Evolutionary conservation across 2,888 invertebrate species (phyloP).

Genomic region (Girardia tigrina): DNA sequence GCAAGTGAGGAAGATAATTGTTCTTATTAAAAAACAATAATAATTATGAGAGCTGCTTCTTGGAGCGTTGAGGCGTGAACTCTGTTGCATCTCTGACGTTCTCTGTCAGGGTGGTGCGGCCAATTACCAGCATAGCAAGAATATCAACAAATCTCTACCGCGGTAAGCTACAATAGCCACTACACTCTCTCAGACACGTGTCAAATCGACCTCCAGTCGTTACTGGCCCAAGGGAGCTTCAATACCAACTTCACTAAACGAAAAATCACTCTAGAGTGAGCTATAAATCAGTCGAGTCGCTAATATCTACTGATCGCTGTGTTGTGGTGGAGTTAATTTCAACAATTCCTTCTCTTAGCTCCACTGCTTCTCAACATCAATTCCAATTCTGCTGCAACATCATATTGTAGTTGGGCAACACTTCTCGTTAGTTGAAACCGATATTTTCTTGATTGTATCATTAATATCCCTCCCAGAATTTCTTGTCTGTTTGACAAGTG

Average conservation of each 20-base stretch:
- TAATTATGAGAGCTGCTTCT: slow-evolving; percentile 23
- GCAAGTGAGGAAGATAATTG: slow-evolving; percentile 12
- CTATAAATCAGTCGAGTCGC: slow-evolving; percentile 23
- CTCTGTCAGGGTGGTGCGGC: slow-evolving; percentile 17
- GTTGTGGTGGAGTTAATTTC: slow-evolving; percentile 23
- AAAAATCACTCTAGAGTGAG: slow-evolving; percentile 19
- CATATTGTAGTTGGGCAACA: background rate
- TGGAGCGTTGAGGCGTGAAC: slow-evolving; percentile 23
- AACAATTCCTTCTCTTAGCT: slow-evolving; percentile 16
- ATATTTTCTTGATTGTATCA: background rate
- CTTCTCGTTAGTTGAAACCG: background rate
- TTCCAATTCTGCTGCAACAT: slow-evolving; percentile 3
- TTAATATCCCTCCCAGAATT: slow-evolving; percentile 1
- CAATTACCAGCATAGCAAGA: slow-evolving; percentile 23
- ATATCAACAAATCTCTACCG: slow-evolving; percentile 20
- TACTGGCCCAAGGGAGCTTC: slow-evolving; percentile 6
- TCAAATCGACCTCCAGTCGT: slow-evolving; percentile 20
- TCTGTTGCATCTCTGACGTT: slow-evolving; percentile 23
- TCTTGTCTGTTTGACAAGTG: slow-evolving; percentile 8
- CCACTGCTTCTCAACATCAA: slow-evolving; percentile 18
- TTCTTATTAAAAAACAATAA: slow-evolving; percentile 23
- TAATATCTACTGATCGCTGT: slow-evolving; percentile 14
- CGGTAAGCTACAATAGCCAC: slow-evolving; percentile 1
- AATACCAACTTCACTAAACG: background rate
- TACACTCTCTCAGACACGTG: slow-evolving; percentile 18